Conservation (phyloP, 2,888 invertebrate genomes). For the Capitulum mitella region DNA sequence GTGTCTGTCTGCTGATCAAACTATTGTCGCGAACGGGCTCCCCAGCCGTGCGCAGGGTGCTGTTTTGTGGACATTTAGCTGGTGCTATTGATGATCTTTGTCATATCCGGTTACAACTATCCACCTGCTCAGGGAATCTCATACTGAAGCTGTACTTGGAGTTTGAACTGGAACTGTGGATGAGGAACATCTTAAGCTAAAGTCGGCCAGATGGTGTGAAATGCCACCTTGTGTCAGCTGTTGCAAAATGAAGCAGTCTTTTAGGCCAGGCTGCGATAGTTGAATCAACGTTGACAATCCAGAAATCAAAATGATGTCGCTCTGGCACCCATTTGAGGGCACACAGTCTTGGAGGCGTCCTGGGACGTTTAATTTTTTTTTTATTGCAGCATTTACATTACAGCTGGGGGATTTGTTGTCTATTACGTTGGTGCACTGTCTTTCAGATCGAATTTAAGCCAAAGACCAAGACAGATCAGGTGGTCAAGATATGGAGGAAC, state of each 20-base stretch:
- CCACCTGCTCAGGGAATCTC: too few relatives aligned
- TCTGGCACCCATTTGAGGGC: too few relatives aligned
- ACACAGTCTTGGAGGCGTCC: background rate
- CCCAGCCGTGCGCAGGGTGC: background rate
- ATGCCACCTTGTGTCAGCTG: too few relatives aligned
- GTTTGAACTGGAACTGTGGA: too few relatives aligned
- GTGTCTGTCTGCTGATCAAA: background rate
- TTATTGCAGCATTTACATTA: background rate
- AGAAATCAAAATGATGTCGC: background rate
- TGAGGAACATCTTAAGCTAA: too few relatives aligned
- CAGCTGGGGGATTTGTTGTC: background rate
- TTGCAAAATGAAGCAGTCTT: too few relatives aligned
- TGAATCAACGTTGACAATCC: too few relatives aligned
- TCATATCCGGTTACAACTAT: too few relatives aligned
- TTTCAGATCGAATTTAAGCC: conserved; percentile 28
- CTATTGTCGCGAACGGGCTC: background rate
- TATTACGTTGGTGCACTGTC: background rate
- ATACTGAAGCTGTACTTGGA: too few relatives aligned
- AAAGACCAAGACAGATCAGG: conserved; percentile 39
- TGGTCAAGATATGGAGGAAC: conserved; percentile 66
- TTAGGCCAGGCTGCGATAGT: too few relatives aligned
- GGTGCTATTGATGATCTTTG: background rate
- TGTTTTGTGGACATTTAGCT: background rate
- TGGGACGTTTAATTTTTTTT: background rate
- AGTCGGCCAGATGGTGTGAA: too few relatives aligned